Conservation (phyloP, 2,797 vertebrate genomes). For the Coregonus sp. region DNA sequence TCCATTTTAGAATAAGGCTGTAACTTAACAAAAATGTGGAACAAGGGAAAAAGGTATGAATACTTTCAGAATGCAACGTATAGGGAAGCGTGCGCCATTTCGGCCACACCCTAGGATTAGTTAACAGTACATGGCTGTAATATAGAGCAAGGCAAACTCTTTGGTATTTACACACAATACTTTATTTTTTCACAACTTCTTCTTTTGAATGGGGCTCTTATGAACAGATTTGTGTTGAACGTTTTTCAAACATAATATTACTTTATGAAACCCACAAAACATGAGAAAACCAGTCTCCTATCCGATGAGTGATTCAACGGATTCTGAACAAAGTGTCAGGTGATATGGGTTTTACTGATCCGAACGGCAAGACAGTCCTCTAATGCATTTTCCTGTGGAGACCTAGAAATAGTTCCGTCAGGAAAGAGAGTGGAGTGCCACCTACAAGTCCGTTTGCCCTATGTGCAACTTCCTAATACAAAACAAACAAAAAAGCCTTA, state of each 20-base stretch:
- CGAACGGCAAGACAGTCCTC: conserved; percentile 42
- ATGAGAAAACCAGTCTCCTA: conserved; percentile 71
- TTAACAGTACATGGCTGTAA: conserved; percentile 85
- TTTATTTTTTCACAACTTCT: conserved; percentile 56
- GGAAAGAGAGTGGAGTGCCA: conserved; percentile 36
- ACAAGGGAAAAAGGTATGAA: no score
- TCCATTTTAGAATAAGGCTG: no score
- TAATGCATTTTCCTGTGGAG: conserved; percentile 29
- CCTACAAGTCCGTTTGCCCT: conserved; percentile 61
- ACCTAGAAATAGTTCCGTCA: conserved; percentile 35
- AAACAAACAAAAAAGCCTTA: conserved; percentile 68
- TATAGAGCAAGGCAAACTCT: conserved; percentile 84
- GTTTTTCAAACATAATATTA: conserved; percentile 59
- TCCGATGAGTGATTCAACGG: conserved; percentile 41
- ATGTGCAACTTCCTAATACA: conserved; percentile 68
- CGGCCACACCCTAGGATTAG: conserved; percentile 57
- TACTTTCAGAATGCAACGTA: background rate
- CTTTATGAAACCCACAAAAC: conserved; percentile 57
- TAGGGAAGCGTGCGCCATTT: background rate
- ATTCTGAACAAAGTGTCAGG: conserved; percentile 50
- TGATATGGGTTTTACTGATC: conserved; percentile 38
- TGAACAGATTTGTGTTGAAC: conserved; percentile 51
- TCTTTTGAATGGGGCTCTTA: conserved; percentile 57
- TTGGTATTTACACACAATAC: conserved; percentile 68
- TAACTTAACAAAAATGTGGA: no score